Conservation (phyloP, 1,140 invertebrate species). For the Lucilia cuprina region DNA sequence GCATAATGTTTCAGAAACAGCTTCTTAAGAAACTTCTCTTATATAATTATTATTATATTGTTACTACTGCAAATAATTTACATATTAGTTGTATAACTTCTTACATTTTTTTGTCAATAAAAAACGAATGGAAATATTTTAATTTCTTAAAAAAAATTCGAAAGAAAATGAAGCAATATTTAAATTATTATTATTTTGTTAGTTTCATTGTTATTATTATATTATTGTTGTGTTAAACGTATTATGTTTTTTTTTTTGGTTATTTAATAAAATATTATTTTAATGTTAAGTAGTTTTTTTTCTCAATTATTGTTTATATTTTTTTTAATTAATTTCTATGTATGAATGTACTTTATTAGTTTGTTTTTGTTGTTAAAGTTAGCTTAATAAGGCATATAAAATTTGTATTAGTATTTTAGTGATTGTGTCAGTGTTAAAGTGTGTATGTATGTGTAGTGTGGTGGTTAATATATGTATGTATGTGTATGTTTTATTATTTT, state of each 20-base stretch:
- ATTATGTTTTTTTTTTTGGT: neutral
- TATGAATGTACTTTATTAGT: neutral
- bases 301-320: too few relatives aligned
- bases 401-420: constrained; percentile 24
- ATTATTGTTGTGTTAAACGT: neutral
- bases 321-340: neutral
- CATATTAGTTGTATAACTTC: too few relatives aligned
- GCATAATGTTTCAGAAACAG: too few relatives aligned
- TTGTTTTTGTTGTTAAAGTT: constrained; percentile 34
- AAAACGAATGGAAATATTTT: too few relatives aligned
- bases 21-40: too few relatives aligned
- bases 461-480: neutral
- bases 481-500: neutral
- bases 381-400: constrained; percentile 37
- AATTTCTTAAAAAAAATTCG: too few relatives aligned
- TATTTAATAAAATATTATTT: neutral
- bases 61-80: too few relatives aligned
- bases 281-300: too few relatives aligned
- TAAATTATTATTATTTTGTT: neutral
- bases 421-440: constrained; percentile 18
- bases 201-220: neutral
- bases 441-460: constrained; percentile 3
- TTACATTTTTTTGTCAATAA: too few relatives aligned
- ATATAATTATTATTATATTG: too few relatives aligned
- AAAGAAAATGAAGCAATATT: too few relatives aligned